Percentiles rank a stretch among this genome's conserved stretches.
Evolutionary conservation across 2,888 invertebrate genomes (phyloP).

Genomic region (Macropis europaea): DNA sequence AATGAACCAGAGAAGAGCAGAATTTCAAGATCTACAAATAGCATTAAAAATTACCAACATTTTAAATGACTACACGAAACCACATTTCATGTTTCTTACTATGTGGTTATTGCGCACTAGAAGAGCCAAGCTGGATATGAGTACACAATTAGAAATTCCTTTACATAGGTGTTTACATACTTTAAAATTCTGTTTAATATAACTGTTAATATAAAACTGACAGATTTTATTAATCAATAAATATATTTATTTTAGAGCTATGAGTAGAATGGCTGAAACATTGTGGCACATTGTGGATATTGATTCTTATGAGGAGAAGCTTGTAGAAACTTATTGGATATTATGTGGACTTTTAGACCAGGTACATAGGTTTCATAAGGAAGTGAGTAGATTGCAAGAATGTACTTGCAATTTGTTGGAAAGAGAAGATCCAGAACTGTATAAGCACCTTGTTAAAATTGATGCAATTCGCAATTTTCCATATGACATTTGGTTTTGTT

Average conservation of each 20-base stretch:
- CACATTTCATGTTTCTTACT: slow-evolving; percentile 85
- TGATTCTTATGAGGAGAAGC: slow-evolving; percentile 79
- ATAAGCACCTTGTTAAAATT: slow-evolving; percentile 85
- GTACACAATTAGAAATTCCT: slow-evolving; percentile 72
- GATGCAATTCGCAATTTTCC: slow-evolving; percentile 85
- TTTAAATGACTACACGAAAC: slow-evolving; percentile 84
- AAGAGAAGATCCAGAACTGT: slow-evolving; percentile 88
- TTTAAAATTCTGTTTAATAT: neutral
- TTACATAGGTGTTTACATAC: slow-evolving; percentile 68
- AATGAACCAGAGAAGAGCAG: slow-evolving; percentile 86
- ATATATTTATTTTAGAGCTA: slow-evolving; percentile 67
- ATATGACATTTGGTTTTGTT: slow-evolving; percentile 89
- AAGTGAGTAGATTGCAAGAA: slow-evolving; percentile 85
- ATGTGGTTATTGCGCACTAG: slow-evolving; percentile 92
- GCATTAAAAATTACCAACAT: slow-evolving; percentile 86
- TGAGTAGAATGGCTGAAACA: slow-evolving; percentile 82
- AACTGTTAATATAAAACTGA: neutral
- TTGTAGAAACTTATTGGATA: slow-evolving; percentile 91
- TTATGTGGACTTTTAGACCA: slow-evolving; percentile 88
- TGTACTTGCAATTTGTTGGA: slow-evolving; percentile 85
- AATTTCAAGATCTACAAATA: slow-evolving; percentile 87
- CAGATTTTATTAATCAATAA: neutral
- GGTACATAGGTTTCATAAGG: slow-evolving; percentile 85
- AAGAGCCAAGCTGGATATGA: slow-evolving; percentile 81
- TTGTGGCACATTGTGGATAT: slow-evolving; percentile 87